A percentile compares a stretch with the other conserved stretches of the same genome.
phyloP scores from a whole-genome alignment of 2,888 invertebrate species.

The Tiliacea aurago region DNA sequence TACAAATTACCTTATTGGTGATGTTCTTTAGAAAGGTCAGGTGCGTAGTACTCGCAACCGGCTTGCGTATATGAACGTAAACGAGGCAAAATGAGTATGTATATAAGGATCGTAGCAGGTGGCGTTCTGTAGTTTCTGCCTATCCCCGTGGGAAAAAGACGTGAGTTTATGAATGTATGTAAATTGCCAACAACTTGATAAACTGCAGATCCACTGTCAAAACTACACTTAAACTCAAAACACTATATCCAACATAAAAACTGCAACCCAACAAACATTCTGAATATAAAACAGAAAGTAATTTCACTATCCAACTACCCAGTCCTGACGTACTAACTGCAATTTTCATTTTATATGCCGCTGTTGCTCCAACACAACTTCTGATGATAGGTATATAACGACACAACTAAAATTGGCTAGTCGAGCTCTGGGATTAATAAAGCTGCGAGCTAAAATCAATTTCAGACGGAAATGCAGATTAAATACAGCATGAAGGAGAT shows the following conservation, averaged over 20 bases:
- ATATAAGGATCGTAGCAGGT: no score
- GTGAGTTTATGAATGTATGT: no score
- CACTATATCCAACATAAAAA: slow-evolving; percentile 2
- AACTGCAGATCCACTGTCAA: not conserved
- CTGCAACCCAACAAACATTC: slow-evolving; percentile 17
- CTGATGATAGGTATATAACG: slow-evolving; percentile 42
- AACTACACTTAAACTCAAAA: not conserved
- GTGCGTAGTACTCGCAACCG: no score
- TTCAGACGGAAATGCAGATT: slow-evolving; percentile 43
- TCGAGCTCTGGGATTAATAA: slow-evolving; percentile 46
- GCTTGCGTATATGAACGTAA: no score
- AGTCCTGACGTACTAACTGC: slow-evolving; percentile 36
- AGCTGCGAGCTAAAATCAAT: slow-evolving; percentile 52
- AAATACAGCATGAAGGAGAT: slow-evolving; percentile 13
- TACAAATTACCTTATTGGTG: no score
- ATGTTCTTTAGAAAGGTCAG: no score
- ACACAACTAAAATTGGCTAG: slow-evolving; percentile 58
- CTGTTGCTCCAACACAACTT: slow-evolving; percentile 28
- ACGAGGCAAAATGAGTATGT: no score
- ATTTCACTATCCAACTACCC: slow-evolving; percentile 47
- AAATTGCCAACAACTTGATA: not conserved
- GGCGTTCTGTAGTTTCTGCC: no score
- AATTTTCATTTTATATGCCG: slow-evolving; percentile 36
- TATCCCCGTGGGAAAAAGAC: no score
- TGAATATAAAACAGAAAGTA: slow-evolving; percentile 47